These are phyloP conservation scores for Rhizomys pruinosus DNA, from an alignment of 2,113 vertebrate species.

Conservation along the genomic window DNA sequence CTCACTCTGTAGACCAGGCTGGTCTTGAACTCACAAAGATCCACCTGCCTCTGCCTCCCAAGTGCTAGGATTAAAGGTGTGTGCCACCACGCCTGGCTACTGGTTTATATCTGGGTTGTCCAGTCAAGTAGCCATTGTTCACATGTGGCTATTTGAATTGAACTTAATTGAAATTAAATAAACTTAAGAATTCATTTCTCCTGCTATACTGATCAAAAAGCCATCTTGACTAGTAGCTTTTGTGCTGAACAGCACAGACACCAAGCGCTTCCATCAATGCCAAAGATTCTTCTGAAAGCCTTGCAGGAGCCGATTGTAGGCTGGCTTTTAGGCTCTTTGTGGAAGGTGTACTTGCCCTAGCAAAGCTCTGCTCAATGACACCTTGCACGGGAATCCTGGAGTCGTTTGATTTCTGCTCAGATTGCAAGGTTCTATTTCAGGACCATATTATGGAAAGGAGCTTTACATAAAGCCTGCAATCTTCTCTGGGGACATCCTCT, in stretches of 20 bases:
- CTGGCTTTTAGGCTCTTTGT: neutral
- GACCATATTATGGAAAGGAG: constrained; percentile 56
- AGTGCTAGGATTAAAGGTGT: too few relatives aligned
- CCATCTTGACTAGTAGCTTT: neutral
- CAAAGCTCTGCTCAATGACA: constrained; percentile 16
- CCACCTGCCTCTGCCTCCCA: too few relatives aligned
- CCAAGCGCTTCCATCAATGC: neutral
- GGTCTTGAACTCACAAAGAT: too few relatives aligned
- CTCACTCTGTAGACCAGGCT: too few relatives aligned
- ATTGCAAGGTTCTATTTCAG: constrained; percentile 74
- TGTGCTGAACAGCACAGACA: neutral
- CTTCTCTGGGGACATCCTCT: constrained; percentile 63
- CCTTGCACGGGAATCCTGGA: constrained; percentile 38
- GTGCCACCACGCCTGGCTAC: too few relatives aligned
- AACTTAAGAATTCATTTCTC: constrained; percentile 29
- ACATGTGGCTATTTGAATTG: neutral
- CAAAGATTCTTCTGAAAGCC: neutral
- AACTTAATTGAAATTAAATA: constrained; percentile 32
- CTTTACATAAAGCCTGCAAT: constrained; percentile 65
- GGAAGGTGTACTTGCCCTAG: neutral
- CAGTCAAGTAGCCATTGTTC: neutral
- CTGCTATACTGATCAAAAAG: neutral
- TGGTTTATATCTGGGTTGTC: neutral
- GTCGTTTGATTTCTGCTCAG: constrained; percentile 55
- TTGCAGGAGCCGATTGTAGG: neutral